These are phyloP conservation scores for Tapirus indicus DNA, from an alignment of 2,797 vertebrate genomes.

Conservation along the genomic window DNA sequence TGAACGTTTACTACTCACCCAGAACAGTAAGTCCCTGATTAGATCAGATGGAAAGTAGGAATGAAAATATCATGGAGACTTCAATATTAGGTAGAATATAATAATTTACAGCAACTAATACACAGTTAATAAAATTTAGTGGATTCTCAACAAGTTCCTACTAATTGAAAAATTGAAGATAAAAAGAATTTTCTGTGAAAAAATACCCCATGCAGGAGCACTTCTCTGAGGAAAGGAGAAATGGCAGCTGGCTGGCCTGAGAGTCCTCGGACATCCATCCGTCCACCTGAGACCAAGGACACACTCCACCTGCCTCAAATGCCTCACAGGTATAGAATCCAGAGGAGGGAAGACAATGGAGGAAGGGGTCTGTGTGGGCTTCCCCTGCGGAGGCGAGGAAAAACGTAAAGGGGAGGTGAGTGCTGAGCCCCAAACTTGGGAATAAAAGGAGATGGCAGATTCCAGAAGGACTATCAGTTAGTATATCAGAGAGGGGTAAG, in stretches of 20 bases:
- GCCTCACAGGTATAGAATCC: neutral
- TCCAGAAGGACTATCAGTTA: neutral
- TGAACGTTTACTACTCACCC: neutral
- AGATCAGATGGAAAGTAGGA: neutral
- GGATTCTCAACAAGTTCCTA: neutral
- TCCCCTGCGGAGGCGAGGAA: neutral
- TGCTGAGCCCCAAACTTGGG: neutral
- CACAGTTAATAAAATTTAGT: neutral
- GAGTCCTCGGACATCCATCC: neutral
- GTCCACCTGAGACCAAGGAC: no score
- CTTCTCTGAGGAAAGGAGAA: neutral
- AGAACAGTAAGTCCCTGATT: neutral
- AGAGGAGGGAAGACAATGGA: neutral
- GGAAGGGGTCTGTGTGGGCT: rapidly evolving
- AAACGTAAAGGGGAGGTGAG: neutral
- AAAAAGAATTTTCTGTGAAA: neutral
- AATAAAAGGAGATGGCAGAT: neutral
- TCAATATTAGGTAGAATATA: neutral
- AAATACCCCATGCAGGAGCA: neutral
- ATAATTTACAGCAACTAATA: neutral
- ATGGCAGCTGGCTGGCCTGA: neutral
- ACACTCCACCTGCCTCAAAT: neutral
- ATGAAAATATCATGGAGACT: neutral
- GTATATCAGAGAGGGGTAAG: neutral
- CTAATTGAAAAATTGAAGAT: neutral